Base-by-base conservation (phyloP, 2,888 invertebrate species). In the Meiosimyza decipiens region DNA sequence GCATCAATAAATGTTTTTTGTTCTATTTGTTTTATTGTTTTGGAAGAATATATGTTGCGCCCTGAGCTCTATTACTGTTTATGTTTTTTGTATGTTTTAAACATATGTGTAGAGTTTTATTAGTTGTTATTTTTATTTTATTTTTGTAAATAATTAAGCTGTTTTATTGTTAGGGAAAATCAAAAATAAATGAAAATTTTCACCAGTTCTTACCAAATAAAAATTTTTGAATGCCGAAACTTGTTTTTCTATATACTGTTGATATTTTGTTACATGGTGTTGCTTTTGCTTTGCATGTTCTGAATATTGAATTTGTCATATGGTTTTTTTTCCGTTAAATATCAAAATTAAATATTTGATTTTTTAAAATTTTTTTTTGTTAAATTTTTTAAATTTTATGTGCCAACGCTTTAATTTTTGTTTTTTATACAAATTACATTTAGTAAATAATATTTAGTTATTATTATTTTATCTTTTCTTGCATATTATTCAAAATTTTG, bases 391-490 rank as follows among this genome's bases (percentile, higher is more conserved):
- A 22, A 76, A 80, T 81, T 80, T 81, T 77, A 77, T 80, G 83
- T 84, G 83, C 83, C 83, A 84, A 84, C 82, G 85, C 83, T 82
- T 79, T 71, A 79, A 78, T 75, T 76, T 76, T 77, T 71, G 77
- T 71, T 47, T 71, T 74, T 49, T 49, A 63, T 47, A n/a, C 18
- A 57, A 67, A 55, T 57, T 13, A 55, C 49, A 67, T 7, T 6
- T 55, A 13, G 51, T 15, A 16, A 51, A 66, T 40, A 9, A 28
- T 1, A 16, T 47, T 40, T 47, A 55, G 40, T 52, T 52, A 22
- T 9, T 11, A 2, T 7, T 66, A 16, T 16, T 15, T 12, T 57
- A 55, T 18, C 49, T 33, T 5, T 40, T 67, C 15, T 49, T 66
- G 3, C 9, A n/a, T n/a, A 6, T 51, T 60, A n/a, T 60, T 50